Conservation (phyloP, 2,113 vertebrate genomes). For the Aythya baeri region DNA sequence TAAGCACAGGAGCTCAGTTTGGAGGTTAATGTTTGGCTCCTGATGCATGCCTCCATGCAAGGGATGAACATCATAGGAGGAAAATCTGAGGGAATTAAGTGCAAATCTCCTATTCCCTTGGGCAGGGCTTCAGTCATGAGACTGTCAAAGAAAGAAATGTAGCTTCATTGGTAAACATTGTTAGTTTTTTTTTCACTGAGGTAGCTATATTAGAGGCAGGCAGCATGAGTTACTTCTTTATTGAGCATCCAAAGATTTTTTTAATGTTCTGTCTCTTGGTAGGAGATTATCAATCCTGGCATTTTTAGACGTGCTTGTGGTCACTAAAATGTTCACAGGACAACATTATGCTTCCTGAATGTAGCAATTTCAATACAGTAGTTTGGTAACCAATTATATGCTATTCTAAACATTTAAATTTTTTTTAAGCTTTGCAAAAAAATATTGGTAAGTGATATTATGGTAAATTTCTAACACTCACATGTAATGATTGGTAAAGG, state of each 20-base stretch:
- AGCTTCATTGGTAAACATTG: not conserved
- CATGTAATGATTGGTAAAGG: not conserved
- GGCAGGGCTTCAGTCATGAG: accelerated
- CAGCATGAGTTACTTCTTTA: not conserved
- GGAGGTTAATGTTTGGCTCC: not conserved
- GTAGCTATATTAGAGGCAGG: not conserved
- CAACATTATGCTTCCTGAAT: not conserved
- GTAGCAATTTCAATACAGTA: not conserved
- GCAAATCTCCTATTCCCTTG: accelerated
- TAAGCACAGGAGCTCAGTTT: not conserved
- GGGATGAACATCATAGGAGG: not conserved
- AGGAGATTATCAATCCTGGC: not conserved
- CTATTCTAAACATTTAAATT: not conserved
- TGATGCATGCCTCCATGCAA: not conserved
- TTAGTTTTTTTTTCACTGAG: not conserved
- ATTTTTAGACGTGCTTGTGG: not conserved
- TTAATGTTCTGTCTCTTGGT: not conserved
- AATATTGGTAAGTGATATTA: not conserved
- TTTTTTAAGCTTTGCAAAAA: not conserved
- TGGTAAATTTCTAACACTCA: not conserved
- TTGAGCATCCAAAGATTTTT: not conserved
- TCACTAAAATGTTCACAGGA: not conserved
- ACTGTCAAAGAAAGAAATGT: not conserved
- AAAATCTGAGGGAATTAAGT: not conserved
- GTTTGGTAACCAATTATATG: not conserved